Percentiles rank a stretch among this genome's conserved stretches.
Conservation (phyloP, 1,140 invertebrate genomes). For the Pachypeltis micranthus region DNA sequence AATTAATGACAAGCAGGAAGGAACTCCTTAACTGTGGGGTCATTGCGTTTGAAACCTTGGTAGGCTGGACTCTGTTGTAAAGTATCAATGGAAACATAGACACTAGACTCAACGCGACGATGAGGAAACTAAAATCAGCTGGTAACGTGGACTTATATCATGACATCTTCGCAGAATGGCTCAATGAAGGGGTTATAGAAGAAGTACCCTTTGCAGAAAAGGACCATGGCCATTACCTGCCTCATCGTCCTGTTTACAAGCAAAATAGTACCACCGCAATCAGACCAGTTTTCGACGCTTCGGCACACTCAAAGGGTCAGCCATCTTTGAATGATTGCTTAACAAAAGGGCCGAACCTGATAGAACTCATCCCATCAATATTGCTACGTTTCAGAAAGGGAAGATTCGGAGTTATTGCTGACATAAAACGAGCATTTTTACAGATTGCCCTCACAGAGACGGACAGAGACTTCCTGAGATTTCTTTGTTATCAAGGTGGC, state of each 20-base stretch:
- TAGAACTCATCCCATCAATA: slow-evolving; percentile 33
- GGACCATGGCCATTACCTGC: slow-evolving; percentile 25
- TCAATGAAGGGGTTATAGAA: slow-evolving; percentile 29
- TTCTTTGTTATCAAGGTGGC: slow-evolving; percentile 30
- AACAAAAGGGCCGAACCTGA: slow-evolving; percentile 32
- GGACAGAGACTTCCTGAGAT: slow-evolving; percentile 32
- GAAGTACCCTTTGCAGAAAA: slow-evolving; percentile 25
- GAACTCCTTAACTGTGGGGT: background rate
- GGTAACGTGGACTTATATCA: slow-evolving; percentile 29
- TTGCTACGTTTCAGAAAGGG: slow-evolving; percentile 33
- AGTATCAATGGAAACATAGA: slow-evolving; percentile 21
- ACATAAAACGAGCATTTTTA: slow-evolving; percentile 36
- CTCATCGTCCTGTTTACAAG: slow-evolving; percentile 32
- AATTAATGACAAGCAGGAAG: background rate
- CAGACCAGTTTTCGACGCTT: slow-evolving; percentile 32
- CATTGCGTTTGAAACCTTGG: slow-evolving; percentile 6
- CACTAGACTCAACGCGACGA: slow-evolving; percentile 19
- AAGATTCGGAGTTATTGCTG: slow-evolving; percentile 32
- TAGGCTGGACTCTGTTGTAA: background rate
- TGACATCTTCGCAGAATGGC: slow-evolving; percentile 30
- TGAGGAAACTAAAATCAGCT: slow-evolving; percentile 24
- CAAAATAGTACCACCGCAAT: slow-evolving; percentile 26
- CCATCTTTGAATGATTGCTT: slow-evolving; percentile 34
- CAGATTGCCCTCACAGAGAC: slow-evolving; percentile 29
- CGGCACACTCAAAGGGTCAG: slow-evolving; percentile 21